Evolutionary conservation across 2,113 vertebrate species (phyloP).

Genomic region (Odontesthes bonariensis): DNA sequence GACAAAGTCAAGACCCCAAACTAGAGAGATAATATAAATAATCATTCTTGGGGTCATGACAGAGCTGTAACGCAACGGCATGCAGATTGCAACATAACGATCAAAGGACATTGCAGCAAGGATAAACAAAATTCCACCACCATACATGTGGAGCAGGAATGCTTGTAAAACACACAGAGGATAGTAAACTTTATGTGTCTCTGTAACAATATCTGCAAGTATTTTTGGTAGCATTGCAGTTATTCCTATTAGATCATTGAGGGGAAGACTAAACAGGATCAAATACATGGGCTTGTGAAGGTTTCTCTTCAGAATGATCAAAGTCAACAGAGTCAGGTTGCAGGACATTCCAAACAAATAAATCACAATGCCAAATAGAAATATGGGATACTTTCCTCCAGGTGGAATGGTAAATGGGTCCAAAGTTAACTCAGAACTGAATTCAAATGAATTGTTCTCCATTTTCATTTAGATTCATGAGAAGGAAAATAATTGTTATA

Average conservation of each 20-base stretch:
- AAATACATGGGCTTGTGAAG: conserved; percentile 84
- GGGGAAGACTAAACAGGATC: conserved; percentile 80
- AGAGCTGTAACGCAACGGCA: conserved; percentile 74
- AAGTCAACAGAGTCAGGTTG: conserved; percentile 74
- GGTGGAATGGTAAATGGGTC: conserved; percentile 71
- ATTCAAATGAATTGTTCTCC: conserved; percentile 69
- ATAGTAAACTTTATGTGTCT: conserved; percentile 67
- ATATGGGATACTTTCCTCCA: conserved; percentile 75
- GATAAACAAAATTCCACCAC: conserved; percentile 77
- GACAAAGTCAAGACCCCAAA: conserved; percentile 77
- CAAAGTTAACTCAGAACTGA: conserved; percentile 62
- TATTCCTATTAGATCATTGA: conserved; percentile 81
- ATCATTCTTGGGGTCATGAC: conserved; percentile 73
- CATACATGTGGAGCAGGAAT: conserved; percentile 81
- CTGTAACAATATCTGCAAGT: conserved; percentile 76
- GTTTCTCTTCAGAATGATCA: conserved; percentile 73
- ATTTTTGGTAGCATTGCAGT: conserved; percentile 79
- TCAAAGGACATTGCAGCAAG: conserved; percentile 83
- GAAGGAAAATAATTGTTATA: background rate
- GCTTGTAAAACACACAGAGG: conserved; percentile 81
- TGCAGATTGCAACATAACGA: conserved; percentile 82
- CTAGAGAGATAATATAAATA: conserved; percentile 58
- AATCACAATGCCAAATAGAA: conserved; percentile 72
- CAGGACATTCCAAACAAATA: conserved; percentile 73
- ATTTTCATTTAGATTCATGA: conserved; percentile 31